Conservation (phyloP, 2,797 vertebrate genomes). For the Alcedo atthis region DNA sequence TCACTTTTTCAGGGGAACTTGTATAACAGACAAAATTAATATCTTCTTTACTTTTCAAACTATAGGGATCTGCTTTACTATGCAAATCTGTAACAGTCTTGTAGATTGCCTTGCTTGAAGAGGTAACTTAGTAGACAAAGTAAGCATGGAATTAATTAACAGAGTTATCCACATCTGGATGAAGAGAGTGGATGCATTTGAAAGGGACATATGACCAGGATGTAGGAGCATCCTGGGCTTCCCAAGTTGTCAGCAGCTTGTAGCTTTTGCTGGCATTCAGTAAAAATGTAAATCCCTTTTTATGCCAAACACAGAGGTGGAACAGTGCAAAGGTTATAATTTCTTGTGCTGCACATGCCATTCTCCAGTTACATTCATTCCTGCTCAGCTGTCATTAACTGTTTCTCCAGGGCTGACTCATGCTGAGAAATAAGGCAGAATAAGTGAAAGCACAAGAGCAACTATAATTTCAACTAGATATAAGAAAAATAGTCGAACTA, state of each 20-base stretch:
- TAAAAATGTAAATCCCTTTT: constrained; percentile 28
- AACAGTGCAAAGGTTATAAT: constrained; percentile 10
- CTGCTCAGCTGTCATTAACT: constrained; percentile 14
- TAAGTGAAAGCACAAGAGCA: background rate
- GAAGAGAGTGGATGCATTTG: background rate
- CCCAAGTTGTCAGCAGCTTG: background rate
- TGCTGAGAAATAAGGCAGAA: background rate
- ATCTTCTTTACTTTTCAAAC: background rate
- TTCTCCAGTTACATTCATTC: constrained; percentile 29
- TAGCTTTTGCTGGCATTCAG: background rate
- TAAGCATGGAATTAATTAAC: background rate
- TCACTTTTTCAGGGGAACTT: background rate
- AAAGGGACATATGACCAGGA: background rate
- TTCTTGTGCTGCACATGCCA: background rate
- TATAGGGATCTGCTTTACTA: background rate
- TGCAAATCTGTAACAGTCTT: background rate
- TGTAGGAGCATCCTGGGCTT: background rate
- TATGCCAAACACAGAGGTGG: background rate
- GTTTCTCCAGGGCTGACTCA: constrained; percentile 13
- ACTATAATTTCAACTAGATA: background rate
- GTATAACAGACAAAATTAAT: background rate
- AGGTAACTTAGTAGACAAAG: background rate
- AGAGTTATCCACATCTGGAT: background rate
- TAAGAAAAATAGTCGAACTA: background rate
- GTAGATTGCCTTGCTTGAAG: background rate